These are phyloP conservation scores for Pseudococcus longispinus DNA, from an alignment of 2,888 invertebrate genomes.

Conservation along the genomic window DNA sequence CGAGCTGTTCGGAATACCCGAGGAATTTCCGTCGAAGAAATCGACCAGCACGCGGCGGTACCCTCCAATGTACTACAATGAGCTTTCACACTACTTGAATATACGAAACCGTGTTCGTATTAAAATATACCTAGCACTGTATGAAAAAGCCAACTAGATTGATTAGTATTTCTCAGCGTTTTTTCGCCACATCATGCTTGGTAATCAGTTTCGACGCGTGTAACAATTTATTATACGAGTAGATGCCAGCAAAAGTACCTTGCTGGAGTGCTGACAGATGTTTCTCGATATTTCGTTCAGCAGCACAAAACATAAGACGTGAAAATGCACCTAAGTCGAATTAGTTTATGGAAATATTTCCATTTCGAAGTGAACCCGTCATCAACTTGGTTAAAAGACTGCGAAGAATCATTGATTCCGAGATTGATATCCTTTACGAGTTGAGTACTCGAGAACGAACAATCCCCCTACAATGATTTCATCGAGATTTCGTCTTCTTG, in stretches of 20 bases:
- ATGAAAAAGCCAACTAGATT: background rate
- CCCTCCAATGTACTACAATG: background rate
- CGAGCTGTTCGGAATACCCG: too few relatives aligned
- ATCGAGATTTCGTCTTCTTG: background rate
- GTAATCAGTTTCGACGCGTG: constrained; percentile 11
- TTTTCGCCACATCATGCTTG: background rate
- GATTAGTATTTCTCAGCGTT: background rate
- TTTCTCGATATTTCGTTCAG: background rate
- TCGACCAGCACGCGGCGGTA: too few relatives aligned
- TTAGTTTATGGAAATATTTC: background rate
- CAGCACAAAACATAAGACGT: background rate
- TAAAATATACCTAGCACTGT: background rate
- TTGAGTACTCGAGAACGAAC: too few relatives aligned
- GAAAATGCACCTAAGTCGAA: background rate
- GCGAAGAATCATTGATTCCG: background rate
- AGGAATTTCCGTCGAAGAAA: too few relatives aligned
- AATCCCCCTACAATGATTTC: background rate
- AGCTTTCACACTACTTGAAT: background rate
- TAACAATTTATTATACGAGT: background rate
- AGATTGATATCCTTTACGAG: background rate
- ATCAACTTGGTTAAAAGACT: background rate
- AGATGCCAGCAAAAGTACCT: background rate
- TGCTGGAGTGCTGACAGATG: background rate
- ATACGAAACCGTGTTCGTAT: background rate
- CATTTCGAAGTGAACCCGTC: background rate